Evolutionary conservation across 2,113 vertebrate species (phyloP), one percentile per base, ranked within the genome.

Genomic region (Podarcis raffonei): DNA sequence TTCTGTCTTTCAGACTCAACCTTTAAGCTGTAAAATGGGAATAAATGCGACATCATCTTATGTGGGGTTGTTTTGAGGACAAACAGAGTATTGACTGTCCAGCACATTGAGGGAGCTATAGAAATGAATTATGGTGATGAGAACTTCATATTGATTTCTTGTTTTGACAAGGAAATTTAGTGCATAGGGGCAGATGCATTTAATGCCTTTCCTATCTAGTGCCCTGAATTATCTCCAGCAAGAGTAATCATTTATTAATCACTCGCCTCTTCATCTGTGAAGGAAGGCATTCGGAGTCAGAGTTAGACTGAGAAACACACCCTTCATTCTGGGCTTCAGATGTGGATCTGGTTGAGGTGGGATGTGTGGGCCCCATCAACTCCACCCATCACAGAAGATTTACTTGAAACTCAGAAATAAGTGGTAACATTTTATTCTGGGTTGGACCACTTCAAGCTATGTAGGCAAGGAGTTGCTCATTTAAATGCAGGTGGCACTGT

Each of bases 221-320:
- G 30, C 69, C 68, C 69, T 74, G n/a, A 81, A 72, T 37, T 87
- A 81, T 72, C 32, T 32, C 27, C 39, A 81, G 86, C 18, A 57
- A 81, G 18, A 37, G n/a, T 69, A 69, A 87, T 80, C 30, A 81
- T 81, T 86, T 79, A 80, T 80, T 87, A 69, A 87, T 71, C 77
- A 78, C 59, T 86, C 25, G 42, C 62, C 74, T 86, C 35, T 80
- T 87, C 39, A 59, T 32, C 66, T 59, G 6, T 87, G 78, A 72
- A 22, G 7, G 32, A 59, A 81, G 23, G 12, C 18, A 80, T 53
- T 80, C 32, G 57, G 66, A 80, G 39, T 11, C 32, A 20, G 25
- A 35, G 53, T 81, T 71, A 59, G 78, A 39, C 6, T 87, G 77
- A 42, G 15, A 87, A 53, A 59, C 42, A 78, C 35, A 77, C 78